phyloP scores from a whole-genome alignment of 1,140 invertebrate species.

The Drosophila trapezifrons region DNA sequence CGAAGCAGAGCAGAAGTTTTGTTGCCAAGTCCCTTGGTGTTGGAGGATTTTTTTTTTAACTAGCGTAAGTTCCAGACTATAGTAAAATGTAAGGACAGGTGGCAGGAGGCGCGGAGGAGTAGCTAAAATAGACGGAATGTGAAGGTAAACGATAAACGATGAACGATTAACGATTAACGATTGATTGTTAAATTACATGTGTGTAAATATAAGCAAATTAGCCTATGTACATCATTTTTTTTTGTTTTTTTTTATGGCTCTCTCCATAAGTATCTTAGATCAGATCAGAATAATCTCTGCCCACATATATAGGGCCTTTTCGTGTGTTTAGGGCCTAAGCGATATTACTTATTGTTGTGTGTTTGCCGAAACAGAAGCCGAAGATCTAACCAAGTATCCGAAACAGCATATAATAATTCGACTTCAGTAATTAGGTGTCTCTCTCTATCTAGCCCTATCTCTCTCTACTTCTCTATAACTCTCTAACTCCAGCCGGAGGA shows the following conservation, averaged over 20 bases:
- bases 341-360: conserved; percentile 56
- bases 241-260: conserved; percentile 37
- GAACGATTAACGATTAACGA: too few relatives aligned
- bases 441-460: conserved; percentile 21
- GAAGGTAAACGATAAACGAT: not conserved
- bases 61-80: conserved; percentile 70
- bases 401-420: conserved; percentile 32
- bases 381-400: conserved; percentile 40
- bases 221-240: conserved; percentile 22
- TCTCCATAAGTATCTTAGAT: conserved; percentile 24
- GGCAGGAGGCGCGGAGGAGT: not conserved
- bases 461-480: conserved; percentile 15
- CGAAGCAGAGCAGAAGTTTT: conserved; percentile 7
- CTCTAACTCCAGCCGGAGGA: conserved; percentile 9
- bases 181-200: conserved; percentile 28
- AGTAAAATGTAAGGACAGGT: conserved; percentile 47
- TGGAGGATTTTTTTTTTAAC: conserved; percentile 51
- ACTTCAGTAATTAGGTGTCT: conserved; percentile 42
- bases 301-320: conserved; percentile 41
- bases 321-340: conserved; percentile 44
- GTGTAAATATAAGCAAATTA: conserved; percentile 36
- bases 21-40: not conserved
- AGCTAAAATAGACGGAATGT: conserved; percentile 5
- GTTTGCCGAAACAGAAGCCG: conserved; percentile 31
- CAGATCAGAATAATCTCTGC: conserved; percentile 48